Base-by-base conservation (phyloP, 2,888 invertebrate species). In the Drosophila bunnanda region DNA sequence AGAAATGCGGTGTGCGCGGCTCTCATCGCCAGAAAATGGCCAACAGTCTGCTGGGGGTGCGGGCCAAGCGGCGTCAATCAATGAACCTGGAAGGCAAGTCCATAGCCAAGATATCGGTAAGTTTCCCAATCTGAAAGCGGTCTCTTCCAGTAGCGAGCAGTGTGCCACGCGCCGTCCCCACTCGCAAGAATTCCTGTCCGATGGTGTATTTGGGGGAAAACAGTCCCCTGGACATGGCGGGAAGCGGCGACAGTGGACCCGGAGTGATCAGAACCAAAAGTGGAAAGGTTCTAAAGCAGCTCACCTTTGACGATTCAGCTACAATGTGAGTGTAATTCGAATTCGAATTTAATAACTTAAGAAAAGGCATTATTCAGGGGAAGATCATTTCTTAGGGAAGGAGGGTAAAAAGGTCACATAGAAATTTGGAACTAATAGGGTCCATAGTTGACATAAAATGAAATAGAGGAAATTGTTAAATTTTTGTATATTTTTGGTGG, bases 1-100 rank as follows among this genome's bases (percentile, higher is more conserved):
- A 94, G 82, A 93, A 93, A 48, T 90, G 95, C 67, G 95, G 95
- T 0, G 93, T 95, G 36, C 94, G 93, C 75, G 94, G 94, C 81
- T 93, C 94, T 4, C 95, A 95, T 91, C 92, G 95, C 34, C 94
- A 95, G 2, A 93, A 94, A 80, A 94, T 95, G 78, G 93, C 95
- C 72, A 94, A 94, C 38, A 95, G 94, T 89, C 92, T 95, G 57
- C 93, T 94, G n/a, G 93, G 94, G 10, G 93, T 95, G 6, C 93
- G 94, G 43, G 94, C 94, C 28, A 95, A 95, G 90, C 94, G 94
- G 58, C 92, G 94, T 72, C 92, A 93, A 80, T 94, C 94, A 10
- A 81, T 90, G 83, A 90, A 90, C 65, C 73, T 91, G 92, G 92
- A 93, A 77, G 89, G 91, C 88, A 44, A 48, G 57, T 38, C 3